Evolutionary conservation across 2,888 invertebrate genomes (phyloP).

Genomic region (Nemotelus pantherinus): DNA sequence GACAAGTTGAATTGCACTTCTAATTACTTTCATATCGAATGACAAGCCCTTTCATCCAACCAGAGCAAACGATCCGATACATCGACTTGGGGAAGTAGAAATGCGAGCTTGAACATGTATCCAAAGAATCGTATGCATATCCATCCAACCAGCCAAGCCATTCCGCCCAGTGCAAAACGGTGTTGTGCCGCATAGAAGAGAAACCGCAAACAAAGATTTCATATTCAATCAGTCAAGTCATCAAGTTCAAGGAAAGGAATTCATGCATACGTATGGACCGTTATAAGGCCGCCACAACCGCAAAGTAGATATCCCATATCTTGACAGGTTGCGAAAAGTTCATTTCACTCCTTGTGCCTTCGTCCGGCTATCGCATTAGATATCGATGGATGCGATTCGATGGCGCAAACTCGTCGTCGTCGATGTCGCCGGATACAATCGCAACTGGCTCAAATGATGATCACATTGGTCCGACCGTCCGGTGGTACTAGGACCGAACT

Average conservation of each 20-base stretch:
- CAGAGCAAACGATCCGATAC: conserved; percentile 10
- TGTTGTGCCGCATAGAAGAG: conserved; percentile 1
- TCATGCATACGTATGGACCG: conserved; percentile 24
- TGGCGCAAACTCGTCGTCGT: background rate
- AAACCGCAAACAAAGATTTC: conserved; percentile 45
- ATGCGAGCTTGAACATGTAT: background rate
- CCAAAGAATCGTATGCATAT: background rate
- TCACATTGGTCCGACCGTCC: conserved; percentile 9
- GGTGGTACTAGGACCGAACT: background rate
- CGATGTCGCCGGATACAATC: conserved; percentile 12
- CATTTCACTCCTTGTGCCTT: conserved; percentile 33
- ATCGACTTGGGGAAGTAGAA: background rate
- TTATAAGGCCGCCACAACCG: conserved; percentile 46
- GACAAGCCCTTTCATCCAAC: conserved; percentile 26
- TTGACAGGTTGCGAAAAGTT: conserved; percentile 49
- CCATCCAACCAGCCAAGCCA: too few species aligned
- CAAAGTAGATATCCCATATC: conserved; percentile 50
- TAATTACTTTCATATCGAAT: conserved; percentile 39
- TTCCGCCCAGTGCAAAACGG: background rate
- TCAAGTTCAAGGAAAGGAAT: conserved; percentile 51
- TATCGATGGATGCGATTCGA: conserved; percentile 16
- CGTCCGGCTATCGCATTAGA: conserved; percentile 18
- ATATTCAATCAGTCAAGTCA: conserved; percentile 47
- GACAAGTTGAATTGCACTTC: conserved; percentile 40
- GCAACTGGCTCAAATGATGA: conserved; percentile 24